Base-by-base conservation (phyloP, 2,113 vertebrate genomes). In the Phyllostomus hastatus region DNA sequence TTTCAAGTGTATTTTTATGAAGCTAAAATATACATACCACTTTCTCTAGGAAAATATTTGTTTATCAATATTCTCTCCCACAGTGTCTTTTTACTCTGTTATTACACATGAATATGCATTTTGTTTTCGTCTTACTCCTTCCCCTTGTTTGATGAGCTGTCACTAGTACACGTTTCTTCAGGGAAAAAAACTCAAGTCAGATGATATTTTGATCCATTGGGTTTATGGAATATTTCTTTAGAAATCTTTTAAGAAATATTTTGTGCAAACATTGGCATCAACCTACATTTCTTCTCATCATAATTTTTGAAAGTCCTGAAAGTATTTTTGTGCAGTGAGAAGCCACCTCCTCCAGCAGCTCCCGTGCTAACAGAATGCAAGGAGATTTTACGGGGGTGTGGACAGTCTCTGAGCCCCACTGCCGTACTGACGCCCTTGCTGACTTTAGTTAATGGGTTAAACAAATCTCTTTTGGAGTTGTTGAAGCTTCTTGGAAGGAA, bases 1-100 rank as follows among this genome's bases (percentile, higher is more conserved):
- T 94, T 97, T 95, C 80, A 97, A 95, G 92, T 95, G 22, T 97
- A 95, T 97, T 97, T 98, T 98, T 96, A 97, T 97, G 94, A 97
- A 97, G 96, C 85, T 96, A 96, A 97, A 96, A 97, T 95, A 97
- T 94, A 97, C 91, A 89, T 64, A 88, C 57, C 61, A 66, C 88
- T 97, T 95, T 95, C 84, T 95, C 70, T 91, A 95, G 97, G 96
- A 98, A 94, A 97, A 94, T 96, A 86, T 88, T 97, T 96, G 86
- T 89, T 95, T 97, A 91, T 97, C 96, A 95, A 92, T 90, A 93
- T 97, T 95, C 94, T 93, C 88, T 95, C 52, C 90, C 89, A 35
- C 19, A 20, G 72, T 91, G 46, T 95, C 54, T 91, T 90, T 93
- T 97, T 72, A 78, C 78, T 94, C 24, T 90, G 95, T 97, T 95